Percentiles rank a stretch among this genome's conserved stretches.
These are phyloP conservation scores for Saxidomus purpurata DNA, from an alignment of 1,140 invertebrate species.

Conservation along the genomic window DNA sequence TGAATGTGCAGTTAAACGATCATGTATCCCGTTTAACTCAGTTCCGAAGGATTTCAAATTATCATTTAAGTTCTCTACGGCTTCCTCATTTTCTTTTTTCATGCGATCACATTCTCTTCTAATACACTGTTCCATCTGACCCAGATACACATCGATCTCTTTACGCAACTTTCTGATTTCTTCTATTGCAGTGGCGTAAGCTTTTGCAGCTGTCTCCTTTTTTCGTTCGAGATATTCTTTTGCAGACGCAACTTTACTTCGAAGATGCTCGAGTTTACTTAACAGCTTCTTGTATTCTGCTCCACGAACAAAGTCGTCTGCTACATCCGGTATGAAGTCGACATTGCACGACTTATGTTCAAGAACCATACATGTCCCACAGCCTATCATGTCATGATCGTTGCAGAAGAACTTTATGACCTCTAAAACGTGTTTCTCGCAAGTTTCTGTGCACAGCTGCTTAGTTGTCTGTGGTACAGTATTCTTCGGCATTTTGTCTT, in stretches of 20 bases:
- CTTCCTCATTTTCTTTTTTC: background rate
- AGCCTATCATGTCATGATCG: background rate
- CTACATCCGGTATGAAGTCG: conserved; percentile 18
- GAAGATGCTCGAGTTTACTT: background rate
- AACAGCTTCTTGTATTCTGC: background rate
- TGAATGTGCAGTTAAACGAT: background rate
- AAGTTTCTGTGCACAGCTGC: background rate
- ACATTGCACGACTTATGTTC: background rate
- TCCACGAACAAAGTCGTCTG: background rate
- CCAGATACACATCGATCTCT: background rate
- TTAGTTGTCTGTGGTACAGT: background rate
- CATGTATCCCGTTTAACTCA: background rate
- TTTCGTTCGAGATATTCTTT: background rate
- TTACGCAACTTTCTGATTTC: background rate
- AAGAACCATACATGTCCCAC: background rate
- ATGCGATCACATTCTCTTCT: background rate
- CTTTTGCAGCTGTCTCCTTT: background rate
- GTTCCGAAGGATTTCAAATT: background rate
- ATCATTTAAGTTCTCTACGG: background rate
- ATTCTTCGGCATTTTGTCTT: background rate
- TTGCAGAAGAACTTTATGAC: background rate
- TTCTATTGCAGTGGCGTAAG: background rate
- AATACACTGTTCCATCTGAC: background rate
- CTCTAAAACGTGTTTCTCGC: background rate
- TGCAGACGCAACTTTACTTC: background rate